A percentile compares a stretch with the other conserved stretches of the same genome.
These are phyloP conservation scores for Phymastichus coffea DNA, from an alignment of 1,140 invertebrate genomes.

Conservation along the genomic window DNA sequence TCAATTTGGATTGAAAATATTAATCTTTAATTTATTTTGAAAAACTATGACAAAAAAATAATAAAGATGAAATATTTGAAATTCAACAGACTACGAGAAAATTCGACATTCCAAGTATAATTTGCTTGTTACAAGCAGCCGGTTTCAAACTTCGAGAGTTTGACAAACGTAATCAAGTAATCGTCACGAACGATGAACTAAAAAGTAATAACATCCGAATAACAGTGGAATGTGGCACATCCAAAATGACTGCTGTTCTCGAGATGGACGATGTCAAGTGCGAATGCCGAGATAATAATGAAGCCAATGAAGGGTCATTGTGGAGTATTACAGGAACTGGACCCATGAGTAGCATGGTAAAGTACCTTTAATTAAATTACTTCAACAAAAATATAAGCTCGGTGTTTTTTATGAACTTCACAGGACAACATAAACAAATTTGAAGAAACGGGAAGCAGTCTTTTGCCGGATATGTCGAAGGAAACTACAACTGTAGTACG, in stretches of 20 bases:
- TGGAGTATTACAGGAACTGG: conserved; percentile 45
- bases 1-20: too few relatives aligned
- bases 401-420: background rate
- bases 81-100: too few relatives aligned
- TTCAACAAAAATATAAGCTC: background rate
- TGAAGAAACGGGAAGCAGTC: conserved; percentile 45
- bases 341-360: conserved; percentile 28
- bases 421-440: conserved; percentile 41
- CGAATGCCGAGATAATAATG: conserved; percentile 37
- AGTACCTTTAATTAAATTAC: background rate
- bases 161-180: conserved; percentile 32
- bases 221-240: conserved; percentile 41
- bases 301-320: conserved; percentile 41
- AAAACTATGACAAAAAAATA: too few relatives aligned
- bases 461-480: conserved; percentile 40
- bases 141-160: conserved; percentile 42
- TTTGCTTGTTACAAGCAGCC: conserved; percentile 40
- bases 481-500: conserved; percentile 35
- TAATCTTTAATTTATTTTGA: too few relatives aligned
- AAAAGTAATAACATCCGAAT: conserved; percentile 33
- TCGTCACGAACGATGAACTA: conserved; percentile 3
- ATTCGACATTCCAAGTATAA: conserved; percentile 37
- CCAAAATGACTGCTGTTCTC: conserved; percentile 43
- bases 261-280: conserved; percentile 41
- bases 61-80: too few relatives aligned